Evolutionary conservation across 35 echinoderm and acorn worm species (phyloP), one percentile per base, ranked within the genome.

Genomic region (Chiridota heheva): DNA sequence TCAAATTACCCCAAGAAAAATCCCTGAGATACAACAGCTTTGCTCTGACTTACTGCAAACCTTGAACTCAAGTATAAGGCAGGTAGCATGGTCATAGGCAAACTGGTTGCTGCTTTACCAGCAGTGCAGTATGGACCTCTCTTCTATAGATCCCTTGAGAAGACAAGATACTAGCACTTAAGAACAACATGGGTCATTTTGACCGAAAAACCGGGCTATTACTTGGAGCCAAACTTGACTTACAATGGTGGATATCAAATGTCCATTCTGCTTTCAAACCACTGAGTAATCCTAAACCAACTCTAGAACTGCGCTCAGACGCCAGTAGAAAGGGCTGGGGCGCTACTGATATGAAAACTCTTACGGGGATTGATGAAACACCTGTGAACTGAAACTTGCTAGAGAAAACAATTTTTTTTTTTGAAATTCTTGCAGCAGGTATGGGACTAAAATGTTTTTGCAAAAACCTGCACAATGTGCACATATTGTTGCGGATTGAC

Each of bases 241-340:
- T n/a, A n/a, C n/a, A n/a, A n/a, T n/a, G n/a, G n/a, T n/a, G n/a
- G n/a, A n/a, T n/a, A n/a, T n/a, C n/a, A n/a, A n/a, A n/a, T n/a
- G n/a, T n/a, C n/a, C n/a, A n/a, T n/a, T n/a, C n/a, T n/a, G n/a
- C n/a, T n/a, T n/a, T n/a, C n/a, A n/a, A n/a, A n/a, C n/a, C n/a
- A n/a, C n/a, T n/a, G n/a, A n/a, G n/a, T n/a, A n/a, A n/a, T n/a
- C n/a, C n/a, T n/a, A n/a, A n/a, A n/a, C n/a, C n/a, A n/a, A n/a
- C n/a, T n/a, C n/a, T n/a, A n/a, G 5, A 27, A 67, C 3, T 67
- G 17, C 32, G 3, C 30, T 67, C 30, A 22, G 69, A 86, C 76
- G 69, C 82, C 0, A 60, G 46, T 22, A 28, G 45, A 15, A 13
- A 57, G 6, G 82, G 82, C 28, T 86, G 82, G 82, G 82, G 82